phyloP scores from a whole-genome alignment of 2,113 vertebrate species.

The Odobenus rosmarus region DNA sequence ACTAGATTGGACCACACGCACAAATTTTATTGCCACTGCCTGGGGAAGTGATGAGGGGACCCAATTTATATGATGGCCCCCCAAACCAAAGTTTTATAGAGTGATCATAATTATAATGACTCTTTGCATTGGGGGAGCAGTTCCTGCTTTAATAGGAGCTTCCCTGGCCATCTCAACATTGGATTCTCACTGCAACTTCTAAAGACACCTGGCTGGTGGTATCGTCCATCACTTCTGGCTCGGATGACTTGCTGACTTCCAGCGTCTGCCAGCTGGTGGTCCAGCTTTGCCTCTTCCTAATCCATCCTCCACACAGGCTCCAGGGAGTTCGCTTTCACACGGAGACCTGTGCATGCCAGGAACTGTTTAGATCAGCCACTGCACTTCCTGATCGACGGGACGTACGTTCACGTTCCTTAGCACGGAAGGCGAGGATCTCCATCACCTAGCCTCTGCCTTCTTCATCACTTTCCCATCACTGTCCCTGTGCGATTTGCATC shows the following conservation, averaged over 20 bases:
- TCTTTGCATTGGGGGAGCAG: background rate
- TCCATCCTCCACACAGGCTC: background rate
- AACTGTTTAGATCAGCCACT: background rate
- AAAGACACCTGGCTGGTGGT: background rate
- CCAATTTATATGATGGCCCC: background rate
- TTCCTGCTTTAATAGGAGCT: background rate
- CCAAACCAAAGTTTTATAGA: slow-evolving; percentile 1
- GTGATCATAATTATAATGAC: background rate
- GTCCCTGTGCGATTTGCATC: fast-evolving
- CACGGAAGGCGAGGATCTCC: background rate
- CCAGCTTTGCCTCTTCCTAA: background rate
- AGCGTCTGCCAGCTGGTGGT: background rate
- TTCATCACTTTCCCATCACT: background rate
- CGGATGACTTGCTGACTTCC: background rate
- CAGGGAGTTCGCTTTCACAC: background rate
- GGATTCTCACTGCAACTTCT: fast-evolving
- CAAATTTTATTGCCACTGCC: background rate
- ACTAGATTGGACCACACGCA: background rate
- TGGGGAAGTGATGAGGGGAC: background rate
- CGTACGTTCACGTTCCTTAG: fast-evolving
- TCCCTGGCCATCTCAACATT: background rate
- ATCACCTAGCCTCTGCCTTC: background rate
- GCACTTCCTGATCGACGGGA: background rate
- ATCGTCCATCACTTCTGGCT: background rate
- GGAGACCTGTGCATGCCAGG: background rate